Evolutionary conservation across 2,797 vertebrate species (phyloP), one percentile per base, ranked within the genome.

Genomic region (Antennarius maculatus): DNA sequence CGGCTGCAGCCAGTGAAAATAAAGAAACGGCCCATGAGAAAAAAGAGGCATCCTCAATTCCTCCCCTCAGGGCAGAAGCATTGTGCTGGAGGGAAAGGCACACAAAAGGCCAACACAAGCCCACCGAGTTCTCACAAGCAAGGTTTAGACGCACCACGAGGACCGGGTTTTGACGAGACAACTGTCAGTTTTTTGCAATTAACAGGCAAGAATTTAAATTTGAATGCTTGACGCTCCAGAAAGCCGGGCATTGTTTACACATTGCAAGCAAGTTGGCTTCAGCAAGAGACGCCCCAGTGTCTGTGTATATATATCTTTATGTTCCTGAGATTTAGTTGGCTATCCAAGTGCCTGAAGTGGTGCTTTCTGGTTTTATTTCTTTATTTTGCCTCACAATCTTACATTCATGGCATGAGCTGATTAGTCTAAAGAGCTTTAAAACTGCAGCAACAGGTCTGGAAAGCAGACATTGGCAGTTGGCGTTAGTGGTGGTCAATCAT

Each of bases 331-430:
- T 96, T 96, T 94, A 93, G 94, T 97, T 96, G 84, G 95, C 95
- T 96, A 94, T 96, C 85, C 94, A 98, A 97, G 97, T 98, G 97
- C 96, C 96, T 98, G 93, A 94, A 94, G 95, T 96, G 97, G 96
- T 97, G 95, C 96, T 97, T 97, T 96, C 92, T 93, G 76, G 74
- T 76, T 91, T 91, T 61, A 34, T 66, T 93, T 94, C 49, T 54
- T 63, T 69, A 28, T 94, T 14, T 10, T 23, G 11, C 52, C 52
- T 28, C 52, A 34, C 95, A 95, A 95, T 96, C 88, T 95, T 23
- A 94, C 95, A 94, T 97, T 95, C 95, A 95, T 95, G 95, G 95
- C 96, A 96, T 95, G 95, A 96, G 95, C 95, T 97, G 96, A 95
- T 95, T 95, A 96, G 95, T 80, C 95, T 95, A 91, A 95, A 95